A percentile compares a stretch with the other conserved stretches of the same genome.
Evolutionary conservation across 1,140 invertebrate species (phyloP).

Genomic region (Meloidogyne chitwoodi): DNA sequence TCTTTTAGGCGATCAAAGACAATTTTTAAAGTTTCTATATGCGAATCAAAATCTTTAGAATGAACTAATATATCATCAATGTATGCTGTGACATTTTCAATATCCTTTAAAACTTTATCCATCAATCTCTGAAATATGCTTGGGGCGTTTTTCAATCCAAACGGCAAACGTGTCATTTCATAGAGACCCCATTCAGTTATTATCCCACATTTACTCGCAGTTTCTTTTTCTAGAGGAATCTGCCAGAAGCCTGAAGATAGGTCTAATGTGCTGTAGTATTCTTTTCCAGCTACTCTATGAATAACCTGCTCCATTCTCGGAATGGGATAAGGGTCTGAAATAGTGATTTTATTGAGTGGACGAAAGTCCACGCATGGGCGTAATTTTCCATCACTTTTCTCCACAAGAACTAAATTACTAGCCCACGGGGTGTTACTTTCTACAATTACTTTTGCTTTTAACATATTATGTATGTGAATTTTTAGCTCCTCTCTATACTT

Average conservation of each 20-base stretch:
- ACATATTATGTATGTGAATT: not conserved
- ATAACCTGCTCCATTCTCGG: conserved; percentile 5
- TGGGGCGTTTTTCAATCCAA: conserved; percentile 1
- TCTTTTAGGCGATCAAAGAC: not conserved
- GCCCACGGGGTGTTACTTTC: not conserved
- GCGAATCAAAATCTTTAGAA: not conserved
- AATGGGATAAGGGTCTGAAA: not conserved
- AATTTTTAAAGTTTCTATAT: not conserved
- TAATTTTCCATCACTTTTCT: not conserved
- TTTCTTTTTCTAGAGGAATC: not conserved
- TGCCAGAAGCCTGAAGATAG: conserved; percentile 8
- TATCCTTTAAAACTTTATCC: not conserved
- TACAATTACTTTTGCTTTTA: not conserved
- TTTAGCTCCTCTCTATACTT: not conserved
- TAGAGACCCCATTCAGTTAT: conserved; percentile 1
- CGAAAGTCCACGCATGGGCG: not conserved
- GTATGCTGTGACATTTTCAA: not conserved
- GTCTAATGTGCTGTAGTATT: not conserved
- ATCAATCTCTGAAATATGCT: not conserved
- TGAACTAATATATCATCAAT: not conserved
- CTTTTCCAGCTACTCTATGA: not conserved
- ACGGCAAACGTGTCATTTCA: not conserved
- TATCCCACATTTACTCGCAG: not conserved
- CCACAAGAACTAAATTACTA: not conserved
- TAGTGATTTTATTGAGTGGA: not conserved